Percentiles rank a stretch among this genome's conserved stretches.
These are phyloP conservation scores for Cydia pomonella DNA, from an alignment of 1,140 invertebrate genomes.

Conservation along the genomic window DNA sequence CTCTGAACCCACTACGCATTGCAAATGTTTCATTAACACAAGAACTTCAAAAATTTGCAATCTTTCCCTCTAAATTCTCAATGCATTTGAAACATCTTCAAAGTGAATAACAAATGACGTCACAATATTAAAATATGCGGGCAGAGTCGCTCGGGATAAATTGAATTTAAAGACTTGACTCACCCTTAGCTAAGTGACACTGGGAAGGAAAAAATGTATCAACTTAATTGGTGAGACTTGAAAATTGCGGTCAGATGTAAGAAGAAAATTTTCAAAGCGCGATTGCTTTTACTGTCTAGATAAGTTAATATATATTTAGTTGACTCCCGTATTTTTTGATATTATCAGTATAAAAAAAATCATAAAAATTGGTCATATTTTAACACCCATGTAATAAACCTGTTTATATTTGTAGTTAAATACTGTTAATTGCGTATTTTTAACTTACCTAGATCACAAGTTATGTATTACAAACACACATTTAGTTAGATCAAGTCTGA, in stretches of 20 bases:
- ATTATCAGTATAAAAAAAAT: no score
- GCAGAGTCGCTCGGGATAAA: neutral
- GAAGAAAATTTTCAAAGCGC: neutral
- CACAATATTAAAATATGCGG: slow-evolving; percentile 14
- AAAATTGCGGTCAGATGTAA: neutral
- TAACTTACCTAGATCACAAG: no score
- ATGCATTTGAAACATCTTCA: neutral
- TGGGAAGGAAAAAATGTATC: neutral
- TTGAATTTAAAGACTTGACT: slow-evolving; percentile 10
- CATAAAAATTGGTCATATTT: no score
- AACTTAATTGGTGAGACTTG: slow-evolving; percentile 6
- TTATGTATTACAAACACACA: no score
- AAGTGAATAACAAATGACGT: neutral
- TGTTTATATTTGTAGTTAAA: no score
- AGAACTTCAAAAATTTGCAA: neutral
- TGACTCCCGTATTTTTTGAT: no score
- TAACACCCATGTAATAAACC: no score
- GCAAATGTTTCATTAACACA: no score
- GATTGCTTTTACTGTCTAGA: neutral
- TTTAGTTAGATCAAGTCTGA: no score
- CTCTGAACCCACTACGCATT: no score
- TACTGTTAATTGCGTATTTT: no score
- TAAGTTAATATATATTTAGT: no score
- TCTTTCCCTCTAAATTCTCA: neutral
- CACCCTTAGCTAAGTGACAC: slow-evolving; percentile 5